Evolutionary conservation across 2,797 vertebrate species (phyloP), one percentile per base, ranked within the genome.

Genomic region (Zonotrichia albicollis): DNA sequence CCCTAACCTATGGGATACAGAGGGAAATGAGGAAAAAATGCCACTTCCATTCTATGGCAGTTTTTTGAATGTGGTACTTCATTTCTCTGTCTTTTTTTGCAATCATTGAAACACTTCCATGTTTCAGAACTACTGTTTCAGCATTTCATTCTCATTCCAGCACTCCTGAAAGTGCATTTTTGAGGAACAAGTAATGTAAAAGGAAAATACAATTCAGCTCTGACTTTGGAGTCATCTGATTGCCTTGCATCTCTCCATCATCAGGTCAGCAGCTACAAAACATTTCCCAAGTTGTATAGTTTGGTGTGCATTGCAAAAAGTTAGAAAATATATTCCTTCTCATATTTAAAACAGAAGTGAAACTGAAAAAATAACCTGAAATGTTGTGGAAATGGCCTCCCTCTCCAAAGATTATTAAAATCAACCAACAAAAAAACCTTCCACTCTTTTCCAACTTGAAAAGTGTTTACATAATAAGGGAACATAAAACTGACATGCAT

Each of bases 341-440:
- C 20, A 14, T 11, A 48, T 75, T 87, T 58, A n/a, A 72, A 85
- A 50, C 8, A 77, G 40, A 43, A 16, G 2, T 17, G 8, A 48
- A 86, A 45, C 11, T 21, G 27, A 65, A 81, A 64, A 53, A 58
- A 26, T 7, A 25, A 13, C 32, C 38, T 38, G 19, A 67, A 79
- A 55, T 55, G 14, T 32, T 75, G 48, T 76, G 43, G 38, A 84
- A 92, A 64, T 21, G 5, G 4, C 5, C 16, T 34, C 23, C 16
- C 75, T 32, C 13, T 84, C 8, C 21, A 36, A 46, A 48, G 11
- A 61, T 32, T n/a, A 55, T 42, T 38, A 54, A 60, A 90, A 51
- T 3, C 4, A 75, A 57, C 0, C 6, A 50, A 70, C 0, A 4
- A 75, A 79, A 3, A 7, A 30, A 4, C 11, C 4, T 5, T 7